phyloP scores from a whole-genome alignment of 2,888 invertebrate species.

The Phorcus lineatus region DNA sequence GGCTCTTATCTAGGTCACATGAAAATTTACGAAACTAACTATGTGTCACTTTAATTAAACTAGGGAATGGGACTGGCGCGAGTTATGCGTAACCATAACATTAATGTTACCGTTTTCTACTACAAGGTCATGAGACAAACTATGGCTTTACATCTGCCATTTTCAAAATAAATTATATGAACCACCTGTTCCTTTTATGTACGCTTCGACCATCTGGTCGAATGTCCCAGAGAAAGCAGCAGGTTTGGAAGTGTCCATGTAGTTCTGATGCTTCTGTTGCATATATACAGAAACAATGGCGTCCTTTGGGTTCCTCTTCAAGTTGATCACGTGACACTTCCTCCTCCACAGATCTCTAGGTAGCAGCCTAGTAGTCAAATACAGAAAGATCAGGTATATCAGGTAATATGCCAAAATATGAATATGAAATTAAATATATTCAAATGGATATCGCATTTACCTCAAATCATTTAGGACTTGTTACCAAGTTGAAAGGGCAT shows the following conservation, averaged over 20 bases:
- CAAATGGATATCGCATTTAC: too few relatives aligned
- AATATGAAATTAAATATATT: too few relatives aligned
- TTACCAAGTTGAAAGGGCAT: too few relatives aligned
- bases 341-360: background rate
- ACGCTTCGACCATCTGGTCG: background rate
- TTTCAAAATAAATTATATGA: background rate
- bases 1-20: too few relatives aligned
- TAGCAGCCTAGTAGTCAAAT: background rate
- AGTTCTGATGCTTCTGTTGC: background rate
- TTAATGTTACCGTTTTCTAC: too few relatives aligned
- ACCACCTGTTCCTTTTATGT: background rate
- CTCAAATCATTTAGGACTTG: too few relatives aligned
- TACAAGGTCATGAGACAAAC: background rate
- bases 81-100: too few relatives aligned
- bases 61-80: too few relatives aligned
- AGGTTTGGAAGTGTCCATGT: background rate
- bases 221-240: background rate
- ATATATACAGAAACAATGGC: background rate
- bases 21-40: too few relatives aligned
- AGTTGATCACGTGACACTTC: background rate
- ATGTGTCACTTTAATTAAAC: too few relatives aligned
- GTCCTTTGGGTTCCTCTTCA: conserved; percentile 2
- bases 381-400: too few relatives aligned
- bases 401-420: too few relatives aligned
- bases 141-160: background rate